A percentile compares a stretch with the other conserved stretches of the same genome.
Evolutionary conservation across 2,888 invertebrate genomes (phyloP).

Genomic region (Camptogramma bilineatum): DNA sequence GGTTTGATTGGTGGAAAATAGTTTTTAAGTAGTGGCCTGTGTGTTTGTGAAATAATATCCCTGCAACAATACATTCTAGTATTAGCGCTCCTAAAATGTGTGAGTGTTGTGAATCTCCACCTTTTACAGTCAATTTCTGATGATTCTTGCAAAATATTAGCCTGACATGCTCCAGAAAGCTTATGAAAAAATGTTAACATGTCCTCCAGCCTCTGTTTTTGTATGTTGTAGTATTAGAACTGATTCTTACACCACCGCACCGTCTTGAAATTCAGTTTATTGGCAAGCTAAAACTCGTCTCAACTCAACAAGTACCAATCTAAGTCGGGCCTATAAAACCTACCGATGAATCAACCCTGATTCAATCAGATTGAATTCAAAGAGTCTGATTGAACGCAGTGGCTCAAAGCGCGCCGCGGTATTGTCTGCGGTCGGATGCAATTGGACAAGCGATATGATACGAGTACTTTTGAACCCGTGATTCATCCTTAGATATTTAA

Average conservation of each 20-base stretch:
- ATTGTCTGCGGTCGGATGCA: conserved; percentile 22
- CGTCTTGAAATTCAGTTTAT: not conserved
- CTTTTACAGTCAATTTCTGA: too few species aligned
- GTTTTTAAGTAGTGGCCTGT: not conserved
- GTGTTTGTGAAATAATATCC: too few species aligned
- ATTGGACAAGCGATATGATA: conserved; percentile 27
- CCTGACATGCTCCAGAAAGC: too few species aligned
- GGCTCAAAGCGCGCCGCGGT: conserved; percentile 22
- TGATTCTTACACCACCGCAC: too few species aligned
- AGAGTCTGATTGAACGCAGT: conserved; percentile 31
- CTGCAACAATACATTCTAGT: too few species aligned
- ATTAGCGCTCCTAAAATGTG: too few species aligned
- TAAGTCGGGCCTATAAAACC: conserved; percentile 5
- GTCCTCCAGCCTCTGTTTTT: too few species aligned
- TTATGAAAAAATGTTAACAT: too few species aligned
- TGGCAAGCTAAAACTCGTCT: not conserved
- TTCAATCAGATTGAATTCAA: conserved; percentile 25
- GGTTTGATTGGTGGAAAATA: conserved; percentile 2
- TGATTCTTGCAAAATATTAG: too few species aligned
- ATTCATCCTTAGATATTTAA: conserved; percentile 6
- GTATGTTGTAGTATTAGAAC: not conserved
- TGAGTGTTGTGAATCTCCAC: too few species aligned
- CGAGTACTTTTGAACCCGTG: conserved; percentile 7
- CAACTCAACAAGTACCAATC: not conserved
- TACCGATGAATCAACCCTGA: conserved; percentile 17